Percentiles rank a stretch among this genome's conserved stretches.
Conservation (phyloP, 2,888 invertebrate genomes). For the Melanophora roralis region DNA sequence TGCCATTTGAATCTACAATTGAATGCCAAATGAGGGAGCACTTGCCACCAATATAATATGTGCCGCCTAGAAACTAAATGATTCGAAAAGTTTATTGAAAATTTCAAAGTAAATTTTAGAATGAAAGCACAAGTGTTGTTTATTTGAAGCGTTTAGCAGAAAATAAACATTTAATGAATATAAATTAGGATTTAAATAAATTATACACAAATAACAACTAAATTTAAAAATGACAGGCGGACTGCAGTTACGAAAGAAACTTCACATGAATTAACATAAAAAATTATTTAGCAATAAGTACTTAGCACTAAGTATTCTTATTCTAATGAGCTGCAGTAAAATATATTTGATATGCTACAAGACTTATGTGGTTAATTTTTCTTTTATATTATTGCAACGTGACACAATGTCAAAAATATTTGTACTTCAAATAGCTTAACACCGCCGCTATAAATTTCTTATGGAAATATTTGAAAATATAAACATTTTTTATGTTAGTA, state of each 20-base stretch:
- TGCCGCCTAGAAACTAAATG: neutral
- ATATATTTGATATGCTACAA: neutral
- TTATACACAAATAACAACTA: neutral
- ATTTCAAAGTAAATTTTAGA: neutral
- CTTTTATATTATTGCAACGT: neutral
- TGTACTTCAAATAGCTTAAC: slow-evolving; percentile 1
- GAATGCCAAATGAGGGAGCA: slow-evolving; percentile 32
- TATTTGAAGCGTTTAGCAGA: neutral
- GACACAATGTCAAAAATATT: neutral
- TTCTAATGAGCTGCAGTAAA: neutral
- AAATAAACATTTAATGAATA: slow-evolving; percentile 53
- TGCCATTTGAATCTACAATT: slow-evolving; percentile 6
- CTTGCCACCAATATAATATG: neutral
- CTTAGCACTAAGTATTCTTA: no score
- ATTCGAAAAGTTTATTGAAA: no score
- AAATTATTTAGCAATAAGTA: no score
- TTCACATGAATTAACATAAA: no score
- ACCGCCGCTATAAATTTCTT: neutral
- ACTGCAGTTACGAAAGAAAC: no score
- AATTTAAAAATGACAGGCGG: neutral
- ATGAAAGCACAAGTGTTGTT: slow-evolving; percentile 38
- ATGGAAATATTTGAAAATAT: neutral
- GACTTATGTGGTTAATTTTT: neutral
- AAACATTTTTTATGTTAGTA: no score
- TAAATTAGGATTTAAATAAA: slow-evolving; percentile 57